phyloP scores from a whole-genome alignment of 30 jellyfish, hydroid and myxozoan genomes.

The Hydractinia echinata region DNA sequence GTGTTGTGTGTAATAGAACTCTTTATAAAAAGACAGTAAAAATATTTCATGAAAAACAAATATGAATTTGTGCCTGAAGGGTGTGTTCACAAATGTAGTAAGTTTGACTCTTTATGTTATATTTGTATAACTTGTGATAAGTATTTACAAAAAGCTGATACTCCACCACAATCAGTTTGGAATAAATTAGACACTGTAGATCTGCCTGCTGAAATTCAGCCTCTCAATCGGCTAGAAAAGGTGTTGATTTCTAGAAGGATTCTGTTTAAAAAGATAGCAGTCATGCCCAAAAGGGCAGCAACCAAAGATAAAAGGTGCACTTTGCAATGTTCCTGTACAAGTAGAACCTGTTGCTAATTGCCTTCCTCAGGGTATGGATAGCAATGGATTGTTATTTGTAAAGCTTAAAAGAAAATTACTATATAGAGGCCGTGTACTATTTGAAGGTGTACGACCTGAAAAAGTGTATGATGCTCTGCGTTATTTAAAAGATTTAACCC shows the following conservation, averaged over 20 bases:
- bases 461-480: slow-evolving; percentile 1
- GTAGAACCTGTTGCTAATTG: neutral
- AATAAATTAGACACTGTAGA: no score
- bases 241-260: neutral
- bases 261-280: neutral
- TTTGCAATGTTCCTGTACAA: slow-evolving; percentile 6
- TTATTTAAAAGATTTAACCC: slow-evolving; percentile 8
- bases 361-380: neutral
- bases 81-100: no score
- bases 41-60: no score
- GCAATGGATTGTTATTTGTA: neutral
- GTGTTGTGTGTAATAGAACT: no score
- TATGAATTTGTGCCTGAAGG: no score
- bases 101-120: no score
- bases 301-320: slow-evolving; percentile 7
- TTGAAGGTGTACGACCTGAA: neutral
- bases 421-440: neutral
- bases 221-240: slow-evolving; percentile 7
- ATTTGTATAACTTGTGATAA: no score
- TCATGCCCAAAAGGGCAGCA: slow-evolving; percentile 26
- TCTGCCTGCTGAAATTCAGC: no score
- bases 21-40: no score
- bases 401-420: neutral
- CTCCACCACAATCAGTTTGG: no score
- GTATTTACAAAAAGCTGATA: no score